These are phyloP conservation scores for Drosophila gaucha DNA, from an alignment of 2,888 invertebrate genomes.

Conservation along the genomic window DNA sequence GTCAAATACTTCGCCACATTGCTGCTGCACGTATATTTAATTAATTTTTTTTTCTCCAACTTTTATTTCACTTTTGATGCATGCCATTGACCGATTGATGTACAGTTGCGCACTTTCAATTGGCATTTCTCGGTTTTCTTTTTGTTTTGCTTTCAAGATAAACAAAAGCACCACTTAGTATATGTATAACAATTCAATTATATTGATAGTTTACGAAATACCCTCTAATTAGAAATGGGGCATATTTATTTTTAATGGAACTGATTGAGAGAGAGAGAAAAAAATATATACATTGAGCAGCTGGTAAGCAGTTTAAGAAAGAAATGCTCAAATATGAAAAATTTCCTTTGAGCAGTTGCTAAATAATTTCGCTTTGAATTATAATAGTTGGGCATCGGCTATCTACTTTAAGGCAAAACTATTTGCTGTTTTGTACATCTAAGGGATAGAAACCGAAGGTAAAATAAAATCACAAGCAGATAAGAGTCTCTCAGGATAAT, in stretches of 20 bases:
- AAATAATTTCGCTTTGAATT: too few relatives aligned
- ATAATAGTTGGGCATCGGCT: too few relatives aligned
- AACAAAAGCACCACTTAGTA: slow-evolving; percentile 50
- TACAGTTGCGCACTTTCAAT: slow-evolving; percentile 28
- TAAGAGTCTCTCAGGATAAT: too few relatives aligned
- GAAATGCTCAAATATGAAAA: too few relatives aligned
- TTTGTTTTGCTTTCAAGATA: slow-evolving; percentile 32
- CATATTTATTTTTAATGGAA: not conserved
- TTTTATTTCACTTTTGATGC: slow-evolving; percentile 45
- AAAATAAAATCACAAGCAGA: too few relatives aligned
- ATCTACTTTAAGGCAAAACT: too few relatives aligned
- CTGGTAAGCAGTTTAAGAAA: too few relatives aligned
- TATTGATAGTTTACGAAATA: slow-evolving; percentile 5
- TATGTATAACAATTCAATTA: slow-evolving; percentile 44
- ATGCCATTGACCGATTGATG: slow-evolving; percentile 33
- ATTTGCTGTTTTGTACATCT: too few relatives aligned
- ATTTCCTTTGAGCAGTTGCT: too few relatives aligned
- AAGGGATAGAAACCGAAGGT: too few relatives aligned
- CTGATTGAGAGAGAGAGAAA: too few relatives aligned
- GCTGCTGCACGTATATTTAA: slow-evolving; percentile 45
- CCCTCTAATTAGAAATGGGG: not conserved
- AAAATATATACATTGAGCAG: too few relatives aligned
- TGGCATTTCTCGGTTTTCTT: slow-evolving; percentile 29
- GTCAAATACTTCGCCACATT: slow-evolving; percentile 29
- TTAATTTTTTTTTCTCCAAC: slow-evolving; percentile 58